Evolutionary conservation across 2,888 invertebrate genomes (phyloP), one percentile per base, ranked within the genome.

Genomic region (Stenurella melanura): DNA sequence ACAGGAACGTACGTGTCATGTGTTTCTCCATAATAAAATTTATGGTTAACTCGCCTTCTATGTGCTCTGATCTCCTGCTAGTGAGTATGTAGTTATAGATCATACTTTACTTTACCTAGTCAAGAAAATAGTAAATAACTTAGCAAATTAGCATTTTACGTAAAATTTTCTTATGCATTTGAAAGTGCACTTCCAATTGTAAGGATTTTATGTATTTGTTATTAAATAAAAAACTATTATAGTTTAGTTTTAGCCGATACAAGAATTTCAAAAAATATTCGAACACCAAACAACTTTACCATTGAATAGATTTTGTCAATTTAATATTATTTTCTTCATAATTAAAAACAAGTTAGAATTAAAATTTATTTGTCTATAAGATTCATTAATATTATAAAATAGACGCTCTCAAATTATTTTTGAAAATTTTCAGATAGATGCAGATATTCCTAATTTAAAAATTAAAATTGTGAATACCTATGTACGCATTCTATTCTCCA

Each of bases 41-140:
- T 42, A 70, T 60, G 21, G 60, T 70, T 38, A 18, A 70, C n/a
- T 12, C 60, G 21, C 60, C 60, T 61, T 70, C 70, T 61, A 15
- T 42, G 42, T 56, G 60, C 83, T 73, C 83, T 89, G 87, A 58
- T 77, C 34, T 77, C 89, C 89, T 89, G 87, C 67, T 87, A 85
- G 75, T 74, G 85, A 84, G 89, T 89, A 89, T 87, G 89, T 89
- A 89, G 87, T 84, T 87, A 87, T 87, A 88, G 89, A 89, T 89
- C 89, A 89, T 89, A 88, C 88, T 84, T 83, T 82, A 79, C 78
- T 78, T 78, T 82, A 76, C 75, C 78, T 78, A 82, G 81, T 79
- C 4, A 60, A 30, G 17, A 50, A 17, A 11, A 21, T 21, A n/a
- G n/a, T 50, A n/a, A n/a, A n/a, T n/a, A n/a, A 15, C 15, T 50